phyloP scores from a whole-genome alignment of 2,888 invertebrate genomes.

The Octodonta nipae region DNA sequence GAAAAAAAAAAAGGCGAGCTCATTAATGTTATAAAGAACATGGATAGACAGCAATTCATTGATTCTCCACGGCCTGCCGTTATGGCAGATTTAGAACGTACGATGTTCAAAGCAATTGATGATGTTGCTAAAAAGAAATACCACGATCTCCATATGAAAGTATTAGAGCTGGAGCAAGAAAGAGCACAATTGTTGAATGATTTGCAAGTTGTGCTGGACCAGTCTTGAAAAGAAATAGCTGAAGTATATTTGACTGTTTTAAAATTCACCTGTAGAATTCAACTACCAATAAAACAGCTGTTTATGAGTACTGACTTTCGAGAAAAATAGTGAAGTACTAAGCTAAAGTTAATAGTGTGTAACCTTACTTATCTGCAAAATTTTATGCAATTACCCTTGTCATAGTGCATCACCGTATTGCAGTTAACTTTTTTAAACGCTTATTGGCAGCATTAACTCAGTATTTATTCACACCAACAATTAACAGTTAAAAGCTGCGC shows the following conservation, averaged over 20 bases:
- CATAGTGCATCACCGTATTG: too few species aligned
- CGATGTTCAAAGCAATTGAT: constrained; percentile 8
- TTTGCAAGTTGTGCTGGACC: constrained; percentile 16
- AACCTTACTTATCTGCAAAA: too few species aligned
- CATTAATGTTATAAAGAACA: constrained; percentile 16
- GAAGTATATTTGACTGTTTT: constrained; percentile 17
- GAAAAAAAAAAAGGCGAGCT: constrained; percentile 18
- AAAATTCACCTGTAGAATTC: too few species aligned
- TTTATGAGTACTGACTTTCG: too few species aligned
- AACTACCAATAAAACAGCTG: too few species aligned
- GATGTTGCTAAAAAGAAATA: constrained; percentile 14
- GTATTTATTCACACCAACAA: too few species aligned
- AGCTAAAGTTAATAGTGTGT: too few species aligned
- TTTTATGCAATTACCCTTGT: too few species aligned
- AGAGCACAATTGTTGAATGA: constrained; percentile 15
- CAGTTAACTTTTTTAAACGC: too few species aligned
- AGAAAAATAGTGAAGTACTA: too few species aligned
- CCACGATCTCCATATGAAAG: constrained; percentile 15
- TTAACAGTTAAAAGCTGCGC: too few species aligned
- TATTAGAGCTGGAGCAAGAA: constrained; percentile 19
- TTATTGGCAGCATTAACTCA: too few species aligned
- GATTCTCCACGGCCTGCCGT: constrained; percentile 4
- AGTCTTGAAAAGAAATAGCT: constrained; percentile 18
- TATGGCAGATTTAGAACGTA: constrained; percentile 12
- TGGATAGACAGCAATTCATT: constrained; percentile 9